Evolutionary conservation across 2,888 invertebrate species (phyloP), one percentile per base, ranked within the genome.

Genomic region (Elegia similella): DNA sequence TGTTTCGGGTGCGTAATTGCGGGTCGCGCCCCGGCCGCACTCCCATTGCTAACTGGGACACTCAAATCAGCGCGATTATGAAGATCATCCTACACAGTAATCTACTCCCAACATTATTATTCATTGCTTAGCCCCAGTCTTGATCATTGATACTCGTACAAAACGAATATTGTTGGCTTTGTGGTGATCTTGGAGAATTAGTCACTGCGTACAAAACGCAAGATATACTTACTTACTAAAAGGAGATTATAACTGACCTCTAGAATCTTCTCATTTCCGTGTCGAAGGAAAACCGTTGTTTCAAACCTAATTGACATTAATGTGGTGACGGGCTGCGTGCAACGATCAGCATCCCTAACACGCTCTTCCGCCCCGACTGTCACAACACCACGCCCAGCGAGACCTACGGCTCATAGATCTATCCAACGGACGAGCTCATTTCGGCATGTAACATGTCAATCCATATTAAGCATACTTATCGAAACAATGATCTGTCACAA

Each of bases 1-100:
- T 84, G 88, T 88, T 88, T 88, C 78, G 87, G 85, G 67, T 75
- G 65, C 77, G 70, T 86, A 88, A 89, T 87, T 88, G 76, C 77
- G 75, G 86, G 88, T 88, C 86, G 84, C 69, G 86, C 73, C 84
- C 82, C 56, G 57, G 61, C 58, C 86, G 84, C 88, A 79, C 72
- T 76, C 66, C 68, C 73, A 80, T 86, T 62, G 62, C 59, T 60
- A 76, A 70, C 67, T 74, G 71, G 77, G 67, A 34, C 73, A 69
- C 42, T 38, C 52, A 54, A 48, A 59, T 57, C 53, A 60, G 55
- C 58, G 57, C 52, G 42, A 57, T 61, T 62, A 58, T 63, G 50
- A 52, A 52, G 53, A 61, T 56, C 50, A 50, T 61, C 56, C 56
- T 23, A 48, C 58, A 50, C 48, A 2, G 38, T 34, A 34, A 10